Evolutionary conservation across 37 sponge, comb jelly and placozoan genomes (phyloP).

Genomic region (Tethya wilhelma): DNA sequence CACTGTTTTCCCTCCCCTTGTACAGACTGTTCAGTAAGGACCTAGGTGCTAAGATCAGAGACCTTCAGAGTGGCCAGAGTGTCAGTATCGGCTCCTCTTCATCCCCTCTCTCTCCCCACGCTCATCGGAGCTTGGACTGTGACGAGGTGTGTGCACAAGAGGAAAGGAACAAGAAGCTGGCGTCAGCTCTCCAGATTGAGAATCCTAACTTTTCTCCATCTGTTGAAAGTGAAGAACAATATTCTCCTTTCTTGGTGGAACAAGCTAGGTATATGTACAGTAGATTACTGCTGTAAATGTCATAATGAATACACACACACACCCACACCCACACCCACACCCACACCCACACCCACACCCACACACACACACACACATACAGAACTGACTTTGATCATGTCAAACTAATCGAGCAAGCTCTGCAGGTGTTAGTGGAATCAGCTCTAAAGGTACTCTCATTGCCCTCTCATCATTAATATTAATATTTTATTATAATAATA

Average conservation of each 20-base stretch:
- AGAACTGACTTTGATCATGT: conserved; percentile 12
- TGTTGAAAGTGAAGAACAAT: conserved; percentile 6
- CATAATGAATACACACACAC: too few relatives aligned
- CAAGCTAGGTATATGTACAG: conserved; percentile 34
- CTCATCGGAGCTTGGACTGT: conserved; percentile 63
- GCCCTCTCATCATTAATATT: too few relatives aligned
- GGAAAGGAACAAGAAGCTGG: conserved; percentile 75
- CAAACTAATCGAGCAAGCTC: conserved; percentile 10
- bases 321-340: too few relatives aligned
- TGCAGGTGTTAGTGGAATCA: conserved; percentile 19
- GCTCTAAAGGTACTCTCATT: conserved; percentile 39
- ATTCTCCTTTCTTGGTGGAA: conserved; percentile 35
- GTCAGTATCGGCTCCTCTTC: conserved; percentile 34
- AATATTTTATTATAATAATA: too few relatives aligned
- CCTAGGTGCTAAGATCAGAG: conserved; percentile 43
- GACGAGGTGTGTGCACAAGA: conserved; percentile 82
- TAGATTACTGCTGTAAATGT: not conserved
- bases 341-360: too few relatives aligned
- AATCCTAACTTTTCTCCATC: conserved; percentile 15
- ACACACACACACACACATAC: too few relatives aligned
- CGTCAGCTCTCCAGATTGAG: conserved; percentile 42
- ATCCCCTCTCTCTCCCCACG: not conserved
- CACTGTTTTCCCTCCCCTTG: not conserved
- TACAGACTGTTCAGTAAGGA: conserved; percentile 53
- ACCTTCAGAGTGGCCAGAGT: conserved; percentile 58